A percentile compares a stretch with the other conserved stretches of the same genome.
Evolutionary conservation across 2,888 invertebrate species (phyloP).

Genomic region (Mesodorylaimus sp.): DNA sequence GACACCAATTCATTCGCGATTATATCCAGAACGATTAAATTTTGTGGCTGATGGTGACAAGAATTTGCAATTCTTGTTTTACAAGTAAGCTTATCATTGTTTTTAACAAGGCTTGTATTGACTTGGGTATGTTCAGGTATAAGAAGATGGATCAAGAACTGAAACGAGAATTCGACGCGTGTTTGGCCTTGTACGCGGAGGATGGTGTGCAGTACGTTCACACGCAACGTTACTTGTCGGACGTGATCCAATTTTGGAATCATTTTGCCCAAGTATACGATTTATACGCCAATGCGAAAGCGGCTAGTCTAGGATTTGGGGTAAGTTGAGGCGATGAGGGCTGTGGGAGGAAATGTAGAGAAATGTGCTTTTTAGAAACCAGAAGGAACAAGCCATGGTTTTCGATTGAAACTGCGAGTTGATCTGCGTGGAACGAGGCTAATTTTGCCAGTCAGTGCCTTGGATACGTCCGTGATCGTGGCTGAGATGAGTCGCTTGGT

Average conservation of each 20-base stretch:
- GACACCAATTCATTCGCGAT: too few species aligned
- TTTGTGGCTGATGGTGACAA: too few species aligned
- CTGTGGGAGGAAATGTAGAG: neutral
- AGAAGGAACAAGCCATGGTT: slow-evolving; percentile 20
- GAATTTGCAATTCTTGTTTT: neutral
- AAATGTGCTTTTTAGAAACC: neutral
- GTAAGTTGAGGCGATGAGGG: slow-evolving; percentile 15
- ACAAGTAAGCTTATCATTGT: neutral
- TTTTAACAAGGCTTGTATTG: too few species aligned
- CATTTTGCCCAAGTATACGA: slow-evolving; percentile 60
- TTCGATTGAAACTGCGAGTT: slow-evolving; percentile 44
- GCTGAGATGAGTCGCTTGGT: slow-evolving; percentile 59
- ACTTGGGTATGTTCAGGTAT: slow-evolving; percentile 35
- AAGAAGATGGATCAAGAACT: slow-evolving; percentile 39
- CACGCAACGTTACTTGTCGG: slow-evolving; percentile 74
- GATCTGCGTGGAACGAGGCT: slow-evolving; percentile 61
- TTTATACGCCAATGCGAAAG: slow-evolving; percentile 49
- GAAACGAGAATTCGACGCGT: slow-evolving; percentile 44
- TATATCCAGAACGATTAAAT: too few species aligned
- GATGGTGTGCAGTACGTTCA: slow-evolving; percentile 49
- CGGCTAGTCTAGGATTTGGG: slow-evolving; percentile 41
- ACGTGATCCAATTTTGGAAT: slow-evolving; percentile 61
- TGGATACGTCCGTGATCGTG: slow-evolving; percentile 54
- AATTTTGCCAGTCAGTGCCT: slow-evolving; percentile 62
- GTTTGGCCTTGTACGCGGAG: slow-evolving; percentile 33